Conservation (phyloP, 2,888 invertebrate species). For the Gastrophysa polygoni region DNA sequence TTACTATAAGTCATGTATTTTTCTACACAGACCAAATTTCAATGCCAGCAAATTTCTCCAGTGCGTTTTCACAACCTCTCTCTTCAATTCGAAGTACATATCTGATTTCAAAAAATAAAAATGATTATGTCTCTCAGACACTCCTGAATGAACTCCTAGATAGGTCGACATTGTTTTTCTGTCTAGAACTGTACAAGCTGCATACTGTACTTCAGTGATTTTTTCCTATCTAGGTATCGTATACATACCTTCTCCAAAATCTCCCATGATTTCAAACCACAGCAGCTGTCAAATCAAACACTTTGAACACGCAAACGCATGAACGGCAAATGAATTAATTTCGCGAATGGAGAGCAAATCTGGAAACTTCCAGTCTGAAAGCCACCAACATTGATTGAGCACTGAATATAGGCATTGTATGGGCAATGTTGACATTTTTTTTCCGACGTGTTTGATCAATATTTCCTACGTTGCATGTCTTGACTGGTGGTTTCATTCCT, state of each 20-base stretch:
- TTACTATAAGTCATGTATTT: too few species aligned
- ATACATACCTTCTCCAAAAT: conserved; percentile 17
- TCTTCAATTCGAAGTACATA: too few species aligned
- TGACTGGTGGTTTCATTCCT: conserved; percentile 12
- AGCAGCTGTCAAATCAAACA: conserved; percentile 11
- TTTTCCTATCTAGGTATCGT: not conserved
- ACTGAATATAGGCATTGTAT: not conserved
- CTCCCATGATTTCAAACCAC: conserved; percentile 12
- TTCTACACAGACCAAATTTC: too few species aligned
- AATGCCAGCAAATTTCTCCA: too few species aligned
- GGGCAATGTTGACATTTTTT: conserved; percentile 19
- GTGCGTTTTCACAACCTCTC: too few species aligned
- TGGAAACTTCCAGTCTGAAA: not conserved
- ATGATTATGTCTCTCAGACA: too few species aligned
- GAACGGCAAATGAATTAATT: not conserved
- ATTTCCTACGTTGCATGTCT: conserved; percentile 11
- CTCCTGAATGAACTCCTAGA: too few species aligned
- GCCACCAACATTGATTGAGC: not conserved
- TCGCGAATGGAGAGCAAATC: not conserved
- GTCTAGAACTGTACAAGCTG: too few species aligned
- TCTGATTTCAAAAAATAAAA: too few species aligned
- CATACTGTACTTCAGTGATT: not conserved
- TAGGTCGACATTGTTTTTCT: too few species aligned
- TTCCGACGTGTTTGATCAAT: conserved; percentile 15
- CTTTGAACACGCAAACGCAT: conserved; percentile 13